phyloP scores from a whole-genome alignment of 2,888 invertebrate genomes.

The Seira sanloemensis region DNA sequence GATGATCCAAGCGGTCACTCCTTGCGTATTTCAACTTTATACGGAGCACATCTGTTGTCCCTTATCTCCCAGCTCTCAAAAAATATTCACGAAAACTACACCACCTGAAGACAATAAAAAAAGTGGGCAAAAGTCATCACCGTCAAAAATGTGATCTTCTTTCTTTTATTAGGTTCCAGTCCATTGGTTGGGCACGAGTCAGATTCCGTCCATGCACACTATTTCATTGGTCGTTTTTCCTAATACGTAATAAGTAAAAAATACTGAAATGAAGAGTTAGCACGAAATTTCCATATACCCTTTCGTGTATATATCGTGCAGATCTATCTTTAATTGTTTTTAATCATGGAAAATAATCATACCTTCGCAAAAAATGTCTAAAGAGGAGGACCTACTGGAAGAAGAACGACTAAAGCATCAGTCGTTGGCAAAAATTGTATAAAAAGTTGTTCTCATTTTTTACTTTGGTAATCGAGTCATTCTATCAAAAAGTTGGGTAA shows the following conservation, averaged over 20 bases:
- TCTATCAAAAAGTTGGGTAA: background rate
- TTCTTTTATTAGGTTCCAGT: constrained; percentile 40
- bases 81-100: background rate
- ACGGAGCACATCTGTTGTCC: constrained; percentile 47
- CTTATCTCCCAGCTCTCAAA: background rate
- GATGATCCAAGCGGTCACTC: no score
- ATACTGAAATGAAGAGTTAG: background rate
- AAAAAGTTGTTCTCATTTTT: background rate
- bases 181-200: constrained; percentile 62
- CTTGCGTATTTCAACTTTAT: background rate
- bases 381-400: background rate
- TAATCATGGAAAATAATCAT: constrained; percentile 33
- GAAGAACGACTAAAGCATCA: no score
- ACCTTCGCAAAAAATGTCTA: background rate
- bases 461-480: background rate
- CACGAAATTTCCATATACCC: background rate
- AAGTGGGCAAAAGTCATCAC: background rate
- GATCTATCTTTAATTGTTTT: constrained; percentile 51
- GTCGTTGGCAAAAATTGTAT: background rate
- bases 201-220: constrained; percentile 22
- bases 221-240: constrained; percentile 46
- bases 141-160: constrained; percentile 16
- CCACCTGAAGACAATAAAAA: background rate
- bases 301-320: background rate
- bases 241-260: no score